A percentile compares a stretch with the other conserved stretches of the same genome.
Conservation (phyloP, 2,113 vertebrate species). For the Microcebus griseorufus region DNA sequence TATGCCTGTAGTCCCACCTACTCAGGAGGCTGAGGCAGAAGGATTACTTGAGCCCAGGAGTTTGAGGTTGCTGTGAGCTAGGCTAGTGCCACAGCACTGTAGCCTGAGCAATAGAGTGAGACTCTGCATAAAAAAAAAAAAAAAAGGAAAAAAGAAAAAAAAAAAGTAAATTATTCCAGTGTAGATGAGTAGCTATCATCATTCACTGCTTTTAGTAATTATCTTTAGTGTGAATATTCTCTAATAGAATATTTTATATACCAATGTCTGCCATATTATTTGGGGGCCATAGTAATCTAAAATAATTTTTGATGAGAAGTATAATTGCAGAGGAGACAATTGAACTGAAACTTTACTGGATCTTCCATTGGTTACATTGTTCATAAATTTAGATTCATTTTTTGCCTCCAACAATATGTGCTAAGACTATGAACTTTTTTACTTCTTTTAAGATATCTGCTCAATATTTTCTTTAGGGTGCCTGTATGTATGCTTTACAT, state of each 20-base stretch:
- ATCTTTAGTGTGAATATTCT: conserved; percentile 69
- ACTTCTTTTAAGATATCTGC: neutral
- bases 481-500: neutral
- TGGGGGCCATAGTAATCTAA: conserved; percentile 61
- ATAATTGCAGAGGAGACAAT: conserved; percentile 69
- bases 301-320: conserved; percentile 71
- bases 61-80: too few relatives aligned
- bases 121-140: too few relatives aligned
- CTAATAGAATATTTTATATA: conserved; percentile 69
- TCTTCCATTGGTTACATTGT: neutral
- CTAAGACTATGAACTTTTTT: neutral
- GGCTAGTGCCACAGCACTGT: too few relatives aligned
- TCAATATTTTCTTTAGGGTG: neutral
- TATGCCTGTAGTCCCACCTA: too few relatives aligned
- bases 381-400: conserved; percentile 66
- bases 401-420: neutral
- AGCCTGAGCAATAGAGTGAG: too few relatives aligned
- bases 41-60: too few relatives aligned
- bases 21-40: too few relatives aligned
- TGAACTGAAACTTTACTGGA: conserved; percentile 56
- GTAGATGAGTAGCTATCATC: conserved; percentile 79
- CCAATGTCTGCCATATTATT: conserved; percentile 69
- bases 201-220: conserved; percentile 73
- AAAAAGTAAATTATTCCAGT: conserved; percentile 80
- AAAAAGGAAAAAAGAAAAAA: too few relatives aligned